Evolutionary conservation across 2,888 invertebrate species (phyloP).

Genomic region (Eledona agricola): DNA sequence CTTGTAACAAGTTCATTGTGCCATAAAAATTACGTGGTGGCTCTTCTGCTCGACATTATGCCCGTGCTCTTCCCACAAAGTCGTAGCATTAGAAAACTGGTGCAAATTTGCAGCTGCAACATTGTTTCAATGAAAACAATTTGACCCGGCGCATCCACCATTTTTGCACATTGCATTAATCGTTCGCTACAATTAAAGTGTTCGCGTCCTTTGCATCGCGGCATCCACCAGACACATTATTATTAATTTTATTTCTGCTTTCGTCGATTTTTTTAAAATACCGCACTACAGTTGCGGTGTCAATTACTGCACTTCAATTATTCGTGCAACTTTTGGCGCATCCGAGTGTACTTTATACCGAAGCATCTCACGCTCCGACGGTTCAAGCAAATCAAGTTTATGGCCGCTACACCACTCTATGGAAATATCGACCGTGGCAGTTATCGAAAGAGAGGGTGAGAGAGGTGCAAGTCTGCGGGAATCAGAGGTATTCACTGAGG

Average conservation of each 20-base stretch:
- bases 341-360: not conserved
- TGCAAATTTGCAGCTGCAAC: no score
- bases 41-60: constrained; percentile 22
- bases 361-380: constrained; percentile 3
- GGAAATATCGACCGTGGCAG: constrained; percentile 26
- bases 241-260: no score
- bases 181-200: no score
- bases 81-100: constrained; percentile 10
- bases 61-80: constrained; percentile 23
- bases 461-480: constrained; percentile 33
- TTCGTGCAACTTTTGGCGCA: constrained; percentile 6
- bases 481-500: constrained; percentile 35
- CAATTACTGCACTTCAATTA: constrained; percentile 6
- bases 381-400: constrained; percentile 17
- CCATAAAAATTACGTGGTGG: constrained; percentile 27
- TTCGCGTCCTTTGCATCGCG: no score
- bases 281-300: no score
- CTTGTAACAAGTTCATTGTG: constrained; percentile 29
- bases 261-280: no score
- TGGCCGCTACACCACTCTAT: constrained; percentile 17
- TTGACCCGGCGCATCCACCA: no score
- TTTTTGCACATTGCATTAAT: no score
- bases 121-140: no score
- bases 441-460: constrained; percentile 25
- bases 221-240: no score